Percentiles rank a stretch among this genome's conserved stretches.
Evolutionary conservation across 2,888 invertebrate genomes (phyloP).

Genomic region (Eristalinus sepulchralis): DNA sequence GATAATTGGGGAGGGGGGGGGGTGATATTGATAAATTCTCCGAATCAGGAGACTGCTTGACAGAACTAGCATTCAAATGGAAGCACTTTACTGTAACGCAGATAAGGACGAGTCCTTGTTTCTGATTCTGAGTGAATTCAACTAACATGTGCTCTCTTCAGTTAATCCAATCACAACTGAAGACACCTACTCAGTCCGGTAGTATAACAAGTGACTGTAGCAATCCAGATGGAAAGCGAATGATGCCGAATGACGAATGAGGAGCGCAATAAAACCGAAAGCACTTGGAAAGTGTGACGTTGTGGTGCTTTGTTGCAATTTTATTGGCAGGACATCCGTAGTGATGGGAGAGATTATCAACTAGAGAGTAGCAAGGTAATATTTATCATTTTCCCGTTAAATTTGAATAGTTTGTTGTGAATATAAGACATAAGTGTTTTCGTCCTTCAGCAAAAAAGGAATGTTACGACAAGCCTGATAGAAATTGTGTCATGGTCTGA

Average conservation of each 20-base stretch:
- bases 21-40: not conserved
- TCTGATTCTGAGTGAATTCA: conserved; percentile 29
- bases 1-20: not conserved
- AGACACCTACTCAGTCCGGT: not conserved
- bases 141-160: conserved; percentile 44
- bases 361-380: too few relatives aligned
- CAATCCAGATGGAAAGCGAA: not conserved
- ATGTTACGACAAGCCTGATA: too few relatives aligned
- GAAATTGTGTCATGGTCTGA: too few relatives aligned
- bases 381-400: too few relatives aligned
- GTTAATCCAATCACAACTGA: not conserved
- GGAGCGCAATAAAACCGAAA: too few relatives aligned
- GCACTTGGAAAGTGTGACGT: not conserved
- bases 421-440: too few relatives aligned
- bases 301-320: not conserved
- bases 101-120: not conserved
- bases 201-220: not conserved
- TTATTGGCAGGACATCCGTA: too few relatives aligned
- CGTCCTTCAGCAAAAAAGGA: too few relatives aligned
- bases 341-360: too few relatives aligned
- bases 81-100: not conserved
- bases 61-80: not conserved
- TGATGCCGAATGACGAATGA: too few relatives aligned
- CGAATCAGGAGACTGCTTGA: not conserved
- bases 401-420: too few relatives aligned